Evolutionary conservation across 2,113 vertebrate genomes (phyloP), one percentile per base, ranked within the genome.

Genomic region (Periophthalmus modestus): DNA sequence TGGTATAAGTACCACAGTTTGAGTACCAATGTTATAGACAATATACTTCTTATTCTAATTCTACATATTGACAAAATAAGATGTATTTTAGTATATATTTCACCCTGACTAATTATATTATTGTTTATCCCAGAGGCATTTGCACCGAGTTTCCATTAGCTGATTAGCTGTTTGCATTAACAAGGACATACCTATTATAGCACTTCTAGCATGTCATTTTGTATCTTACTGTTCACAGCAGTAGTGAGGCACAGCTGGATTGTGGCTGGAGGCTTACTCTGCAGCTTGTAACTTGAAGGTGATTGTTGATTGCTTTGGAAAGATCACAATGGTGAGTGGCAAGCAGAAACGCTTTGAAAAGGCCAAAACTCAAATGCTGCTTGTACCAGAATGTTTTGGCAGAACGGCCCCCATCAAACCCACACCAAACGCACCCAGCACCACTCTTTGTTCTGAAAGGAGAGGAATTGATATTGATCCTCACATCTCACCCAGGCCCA

Each of bases 401-500:
- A 16, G 79, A 15, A 16, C 4, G 9, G 72, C 52, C 54, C 48
- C 66, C 54, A 19, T 47, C 70, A 66, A 66, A 36, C 21, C 21
- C 54, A 79, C 68, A 59, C 68, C 65, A 65, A 81, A 74, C 34
- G 43, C 12, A 0, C 69, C 63, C 39, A 48, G 57, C 21, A 46
- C 11, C 16, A 69, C 66, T 66, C 50, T 77, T 77, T 75, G 66
- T 66, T 68, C 69, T 76, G 59, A 72, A 75, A 73, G 36, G 18
- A 12, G 72, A 54, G 13, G 81, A 78, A 85, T 71, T 52, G 75
- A 84, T 74, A 82, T 81, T 39, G 71, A 87, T 85, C 61, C 59
- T 72, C 34, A 33, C 21, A 74, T 78, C 46, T 67, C 23, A 75
- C 21, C 58, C 63, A 0, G 6, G 46, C 43, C 62, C 71, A 77